Conservation (phyloP, 2,797 vertebrate genomes). For the Setipinna tenuifilis region DNA sequence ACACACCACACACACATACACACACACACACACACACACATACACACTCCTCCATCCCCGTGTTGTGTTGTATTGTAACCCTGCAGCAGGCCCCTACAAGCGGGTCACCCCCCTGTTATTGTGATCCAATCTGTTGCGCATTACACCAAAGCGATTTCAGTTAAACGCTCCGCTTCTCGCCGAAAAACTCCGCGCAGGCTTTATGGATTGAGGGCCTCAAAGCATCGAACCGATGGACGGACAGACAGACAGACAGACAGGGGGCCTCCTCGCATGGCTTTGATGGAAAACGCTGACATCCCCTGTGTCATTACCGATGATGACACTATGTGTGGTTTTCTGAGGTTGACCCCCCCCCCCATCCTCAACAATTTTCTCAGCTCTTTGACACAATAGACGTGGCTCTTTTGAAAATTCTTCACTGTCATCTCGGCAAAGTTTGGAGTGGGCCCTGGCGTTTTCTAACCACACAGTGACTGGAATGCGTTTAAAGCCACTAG, state of each 20-base stretch:
- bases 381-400: neutral
- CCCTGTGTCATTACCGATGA: slow-evolving; percentile 65
- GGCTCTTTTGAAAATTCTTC: neutral
- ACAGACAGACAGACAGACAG: neutral
- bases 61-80: neutral
- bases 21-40: too few relatives aligned
- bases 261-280: slow-evolving; percentile 63
- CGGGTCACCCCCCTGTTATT: slow-evolving; percentile 12
- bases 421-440: too few relatives aligned
- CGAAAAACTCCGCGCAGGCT: slow-evolving; percentile 44
- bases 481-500: neutral
- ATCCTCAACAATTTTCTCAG: slow-evolving; percentile 68
- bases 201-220: slow-evolving; percentile 68
- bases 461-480: neutral
- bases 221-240: slow-evolving; percentile 55
- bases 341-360: slow-evolving; percentile 64
- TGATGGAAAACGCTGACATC: slow-evolving; percentile 62
- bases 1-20: too few relatives aligned
- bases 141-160: slow-evolving; percentile 60
- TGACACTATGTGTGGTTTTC: slow-evolving; percentile 73
- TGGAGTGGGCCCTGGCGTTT: neutral
- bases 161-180: slow-evolving; percentile 63
- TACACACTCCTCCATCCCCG: neutral
- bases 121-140: slow-evolving; percentile 30
- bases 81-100: neutral